Evolutionary conservation across 2,888 invertebrate genomes (phyloP), one percentile per base, ranked within the genome.

Genomic region (Drosophila cognata): DNA sequence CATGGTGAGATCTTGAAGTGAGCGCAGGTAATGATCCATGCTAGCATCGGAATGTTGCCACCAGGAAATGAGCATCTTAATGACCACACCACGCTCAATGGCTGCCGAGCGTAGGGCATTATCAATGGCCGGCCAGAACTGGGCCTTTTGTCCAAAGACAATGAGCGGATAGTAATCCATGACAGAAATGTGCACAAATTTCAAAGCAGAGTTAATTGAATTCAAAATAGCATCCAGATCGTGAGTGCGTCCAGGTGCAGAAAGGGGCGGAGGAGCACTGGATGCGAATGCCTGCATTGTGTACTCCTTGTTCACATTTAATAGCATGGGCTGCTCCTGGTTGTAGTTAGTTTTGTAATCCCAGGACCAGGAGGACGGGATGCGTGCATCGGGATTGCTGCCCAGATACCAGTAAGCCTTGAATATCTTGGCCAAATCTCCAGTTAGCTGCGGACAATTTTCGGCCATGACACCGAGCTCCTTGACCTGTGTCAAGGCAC

Each of bases 141-240:
- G 96, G 2, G 94, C 89, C 90, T 95, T 96, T 0, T 96, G 95
- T 18, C 96, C 94, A 91, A 96, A 98, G 65, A 97, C 94, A 52
- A 95, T 95, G 65, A 96, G 94, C 0, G 99, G 99, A 77, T 96
- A 95, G 93, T 99, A 99, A 92, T 99, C 99, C 99, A 99, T 99
- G 0, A 99, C 99, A 8, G 99, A 95, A 68, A 99, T 96, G 93
- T 98, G 96, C 43, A 99, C 95, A 92, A 97, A 99, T 91, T 96
- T 95, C 82, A 97, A 95, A 0, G 99, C 98, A 16, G 95, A 94
- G 51, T 95, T 93, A 64, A 99, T 98, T 43, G 97, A 95, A 88
- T 95, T 94, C 0, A 98, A 93, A 67, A 99, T 96, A 1, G 98
- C 97, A 88, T 97, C 96, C 64, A 97, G 94, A 92, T 99, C 99